phyloP scores from a whole-genome alignment of 2,888 invertebrate genomes.

The Brachynemurus nebulosus region DNA sequence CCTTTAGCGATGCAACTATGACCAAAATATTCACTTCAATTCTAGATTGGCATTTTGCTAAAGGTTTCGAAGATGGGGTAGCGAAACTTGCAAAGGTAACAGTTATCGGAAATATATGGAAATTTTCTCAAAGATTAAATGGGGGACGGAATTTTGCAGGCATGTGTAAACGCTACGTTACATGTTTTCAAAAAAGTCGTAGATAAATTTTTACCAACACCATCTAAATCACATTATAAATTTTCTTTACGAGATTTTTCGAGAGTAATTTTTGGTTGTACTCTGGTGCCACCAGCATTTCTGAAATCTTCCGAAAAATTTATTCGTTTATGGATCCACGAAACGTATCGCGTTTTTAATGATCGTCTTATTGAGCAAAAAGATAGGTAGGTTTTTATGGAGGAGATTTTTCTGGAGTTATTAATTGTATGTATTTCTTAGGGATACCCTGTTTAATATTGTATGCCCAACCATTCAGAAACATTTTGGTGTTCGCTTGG shows the following conservation, averaged over 20 bases:
- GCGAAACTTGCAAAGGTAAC: constrained; percentile 47
- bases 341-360: constrained; percentile 83
- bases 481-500: constrained; percentile 54
- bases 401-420: not conserved
- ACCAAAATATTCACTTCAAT: constrained; percentile 77
- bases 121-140: not conserved
- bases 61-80: constrained; percentile 59
- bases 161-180: constrained; percentile 71
- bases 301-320: constrained; percentile 70
- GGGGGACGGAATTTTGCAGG: constrained; percentile 31
- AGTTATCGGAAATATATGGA: too few species aligned
- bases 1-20: constrained; percentile 78
- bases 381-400: constrained; percentile 38
- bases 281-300: constrained; percentile 66
- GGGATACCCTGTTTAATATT: constrained; percentile 48
- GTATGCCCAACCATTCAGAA: constrained; percentile 54
- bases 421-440: constrained; percentile 21
- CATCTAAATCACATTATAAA: constrained; percentile 84
- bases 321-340: constrained; percentile 84
- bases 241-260: constrained; percentile 89
- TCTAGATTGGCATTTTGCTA: constrained; percentile 83
- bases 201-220: constrained; percentile 70
- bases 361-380: constrained; percentile 60
- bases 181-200: constrained; percentile 72
- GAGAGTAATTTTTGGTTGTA: constrained; percentile 72